Conservation (phyloP, 2,113 vertebrate species). For the Leptobrachium leishanense region DNA sequence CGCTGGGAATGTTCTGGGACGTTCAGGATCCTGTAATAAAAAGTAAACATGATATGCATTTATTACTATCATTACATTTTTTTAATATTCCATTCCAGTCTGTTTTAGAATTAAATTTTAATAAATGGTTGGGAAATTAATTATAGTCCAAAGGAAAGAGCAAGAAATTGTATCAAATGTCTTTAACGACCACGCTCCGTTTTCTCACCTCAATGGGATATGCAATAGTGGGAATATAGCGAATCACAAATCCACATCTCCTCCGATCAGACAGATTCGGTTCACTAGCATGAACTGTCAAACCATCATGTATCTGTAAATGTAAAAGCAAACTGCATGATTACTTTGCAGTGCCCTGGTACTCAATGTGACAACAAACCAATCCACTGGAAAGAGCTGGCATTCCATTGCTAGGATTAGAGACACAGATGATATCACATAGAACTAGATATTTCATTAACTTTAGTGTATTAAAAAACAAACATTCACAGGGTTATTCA, state of each 20-base stretch:
- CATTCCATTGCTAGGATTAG: too few species aligned
- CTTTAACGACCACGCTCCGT: not conserved
- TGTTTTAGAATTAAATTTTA: too few species aligned
- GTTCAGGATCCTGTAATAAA: conserved; percentile 31
- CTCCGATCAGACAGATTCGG: conserved; percentile 70
- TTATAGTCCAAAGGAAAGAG: too few species aligned
- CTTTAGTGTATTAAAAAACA: too few species aligned
- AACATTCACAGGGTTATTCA: too few species aligned
- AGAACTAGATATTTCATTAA: too few species aligned
- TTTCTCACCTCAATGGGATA: conserved; percentile 67
- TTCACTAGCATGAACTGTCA: conserved; percentile 75
- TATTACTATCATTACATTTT: too few species aligned
- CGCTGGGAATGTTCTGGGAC: conserved; percentile 47
- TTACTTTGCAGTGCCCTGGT: not conserved
- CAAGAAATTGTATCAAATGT: too few species aligned
- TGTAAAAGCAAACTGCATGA: not conserved
- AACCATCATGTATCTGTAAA: conserved; percentile 71
- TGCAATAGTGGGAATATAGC: conserved; percentile 70
- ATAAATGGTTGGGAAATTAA: too few species aligned
- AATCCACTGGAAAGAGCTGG: not conserved
- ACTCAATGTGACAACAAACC: not conserved
- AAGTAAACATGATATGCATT: too few species aligned
- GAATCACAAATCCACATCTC: conserved; percentile 75
- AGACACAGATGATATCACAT: too few species aligned
- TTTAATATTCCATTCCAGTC: too few species aligned